These are phyloP conservation scores for Exocentrus adspersus DNA, from an alignment of 2,888 invertebrate species.

Conservation along the genomic window DNA sequence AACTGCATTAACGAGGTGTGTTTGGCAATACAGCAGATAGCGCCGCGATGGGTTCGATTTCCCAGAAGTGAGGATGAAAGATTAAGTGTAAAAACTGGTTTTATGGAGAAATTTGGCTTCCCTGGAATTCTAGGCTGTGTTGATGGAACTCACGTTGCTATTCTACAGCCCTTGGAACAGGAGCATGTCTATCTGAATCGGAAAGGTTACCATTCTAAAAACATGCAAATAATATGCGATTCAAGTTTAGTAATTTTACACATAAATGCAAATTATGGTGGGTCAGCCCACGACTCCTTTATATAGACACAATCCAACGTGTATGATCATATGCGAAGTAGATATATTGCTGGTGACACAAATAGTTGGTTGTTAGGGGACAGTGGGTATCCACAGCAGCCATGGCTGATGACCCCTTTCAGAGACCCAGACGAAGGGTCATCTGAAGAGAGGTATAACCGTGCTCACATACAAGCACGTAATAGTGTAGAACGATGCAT, in stretches of 20 bases:
- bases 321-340: not conserved
- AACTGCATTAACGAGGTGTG: too few species aligned
- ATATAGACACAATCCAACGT: not conserved
- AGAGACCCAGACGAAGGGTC: too few species aligned
- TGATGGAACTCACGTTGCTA: not conserved
- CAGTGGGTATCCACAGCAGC: too few species aligned
- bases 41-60: too few species aligned
- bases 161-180: not conserved
- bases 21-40: too few species aligned
- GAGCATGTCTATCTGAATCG: not conserved
- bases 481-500: too few species aligned
- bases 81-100: too few species aligned
- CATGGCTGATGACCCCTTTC: too few species aligned
- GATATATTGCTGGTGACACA: not conserved
- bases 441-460: too few species aligned
- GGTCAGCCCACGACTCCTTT: not conserved
- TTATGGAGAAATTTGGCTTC: not conserved
- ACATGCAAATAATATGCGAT: not conserved
- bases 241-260: not conserved
- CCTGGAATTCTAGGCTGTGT: not conserved
- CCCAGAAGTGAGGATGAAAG: too few species aligned
- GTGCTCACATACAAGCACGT: too few species aligned
- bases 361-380: not conserved
- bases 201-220: not conserved
- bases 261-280: not conserved